phyloP scores from a whole-genome alignment of 2,113 vertebrate species.

The Cyanoderma ruficeps region DNA sequence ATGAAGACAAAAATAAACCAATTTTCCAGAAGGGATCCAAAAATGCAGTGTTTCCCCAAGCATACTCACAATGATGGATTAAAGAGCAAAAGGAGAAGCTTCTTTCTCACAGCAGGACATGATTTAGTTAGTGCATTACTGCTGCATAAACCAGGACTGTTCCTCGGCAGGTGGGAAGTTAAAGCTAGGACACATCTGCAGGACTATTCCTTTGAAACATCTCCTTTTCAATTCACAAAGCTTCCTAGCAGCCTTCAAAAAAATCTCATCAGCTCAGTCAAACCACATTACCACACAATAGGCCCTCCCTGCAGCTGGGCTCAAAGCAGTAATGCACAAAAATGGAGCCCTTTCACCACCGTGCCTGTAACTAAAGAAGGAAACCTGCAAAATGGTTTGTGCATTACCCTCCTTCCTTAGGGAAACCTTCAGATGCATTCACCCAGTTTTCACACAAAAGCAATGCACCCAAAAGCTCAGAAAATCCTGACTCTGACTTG shows the following conservation, averaged over 20 bases:
- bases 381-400: not conserved
- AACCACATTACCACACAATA: not conserved
- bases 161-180: not conserved
- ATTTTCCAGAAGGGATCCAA: not conserved
- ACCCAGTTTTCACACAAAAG: not conserved
- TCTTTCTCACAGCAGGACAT: not conserved
- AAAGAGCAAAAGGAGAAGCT: slow-evolving; percentile 4
- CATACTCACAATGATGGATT: not conserved
- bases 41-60: not conserved
- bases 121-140: not conserved
- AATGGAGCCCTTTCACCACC: not conserved
- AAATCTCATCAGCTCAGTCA: not conserved
- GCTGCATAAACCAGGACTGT: not conserved
- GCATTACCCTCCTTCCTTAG: not conserved
- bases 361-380: not conserved
- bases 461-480: not conserved
- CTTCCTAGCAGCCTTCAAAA: not conserved
- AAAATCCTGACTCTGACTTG: not conserved
- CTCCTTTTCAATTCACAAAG: slow-evolving; percentile 8
- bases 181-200: not conserved
- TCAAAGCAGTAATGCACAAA: not conserved
- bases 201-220: not conserved
- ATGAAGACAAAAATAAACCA: not conserved
- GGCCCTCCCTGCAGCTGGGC: not conserved
- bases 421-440: not conserved